Percentiles rank a stretch among this genome's conserved stretches.
Conservation (phyloP, 2,113 vertebrate species). For the Cochlearius cochlearius region DNA sequence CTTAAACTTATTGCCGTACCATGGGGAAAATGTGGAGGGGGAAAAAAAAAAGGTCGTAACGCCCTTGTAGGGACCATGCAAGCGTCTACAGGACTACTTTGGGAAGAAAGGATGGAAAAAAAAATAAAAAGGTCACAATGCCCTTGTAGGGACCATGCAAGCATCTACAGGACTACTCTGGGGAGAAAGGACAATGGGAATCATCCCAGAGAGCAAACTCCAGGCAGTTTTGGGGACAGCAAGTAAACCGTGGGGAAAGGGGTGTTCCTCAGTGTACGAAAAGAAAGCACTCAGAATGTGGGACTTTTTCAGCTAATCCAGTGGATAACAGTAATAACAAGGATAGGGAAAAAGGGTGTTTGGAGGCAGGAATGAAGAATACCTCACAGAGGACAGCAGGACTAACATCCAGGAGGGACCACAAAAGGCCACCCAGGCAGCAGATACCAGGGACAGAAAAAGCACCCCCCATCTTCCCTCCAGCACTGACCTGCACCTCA, state of each 20-base stretch:
- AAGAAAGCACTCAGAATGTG: neutral
- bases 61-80: neutral
- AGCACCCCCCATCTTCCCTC: accelerated
- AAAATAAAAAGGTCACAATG: neutral
- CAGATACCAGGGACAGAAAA: neutral
- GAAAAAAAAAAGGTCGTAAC: neutral
- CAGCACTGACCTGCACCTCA: neutral
- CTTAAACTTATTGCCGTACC: neutral
- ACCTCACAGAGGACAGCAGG: neutral
- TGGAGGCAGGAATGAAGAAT: neutral
- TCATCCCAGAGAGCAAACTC: neutral
- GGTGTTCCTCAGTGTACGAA: accelerated
- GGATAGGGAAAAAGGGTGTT: neutral
- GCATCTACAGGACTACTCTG: neutral
- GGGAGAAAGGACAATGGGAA: neutral
- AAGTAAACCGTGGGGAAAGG: neutral
- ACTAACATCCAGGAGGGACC: neutral
- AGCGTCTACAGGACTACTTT: neutral
- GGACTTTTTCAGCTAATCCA: neutral
- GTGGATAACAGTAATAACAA: neutral
- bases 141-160: neutral
- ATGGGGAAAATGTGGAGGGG: neutral
- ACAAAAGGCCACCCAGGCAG: neutral
- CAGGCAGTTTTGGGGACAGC: neutral
- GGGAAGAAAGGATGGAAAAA: neutral